A percentile compares a stretch with the other conserved stretches of the same genome.
phyloP scores from a whole-genome alignment of 2,888 invertebrate species.

The Suillia variegata region DNA sequence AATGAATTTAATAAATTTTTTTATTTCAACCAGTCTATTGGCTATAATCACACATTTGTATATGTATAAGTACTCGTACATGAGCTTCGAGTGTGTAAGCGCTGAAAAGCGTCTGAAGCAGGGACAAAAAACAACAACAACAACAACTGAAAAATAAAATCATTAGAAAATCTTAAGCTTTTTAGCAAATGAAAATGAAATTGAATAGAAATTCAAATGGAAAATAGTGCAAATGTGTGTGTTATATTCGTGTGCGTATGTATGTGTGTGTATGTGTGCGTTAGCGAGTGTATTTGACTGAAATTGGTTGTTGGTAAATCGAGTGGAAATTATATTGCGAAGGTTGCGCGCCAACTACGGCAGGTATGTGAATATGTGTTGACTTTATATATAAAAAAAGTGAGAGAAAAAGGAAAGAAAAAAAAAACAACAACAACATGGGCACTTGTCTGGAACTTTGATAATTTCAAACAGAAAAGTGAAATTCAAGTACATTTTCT shows the following conservation, averaged over 20 bases:
- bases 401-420: too few species aligned
- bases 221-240: not conserved
- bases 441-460: too few species aligned
- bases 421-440: too few species aligned
- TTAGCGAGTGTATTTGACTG: not conserved
- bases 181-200: slow-evolving; percentile 4
- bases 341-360: too few species aligned
- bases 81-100: too few species aligned
- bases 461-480: too few species aligned
- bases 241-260: not conserved
- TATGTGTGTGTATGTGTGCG: not conserved
- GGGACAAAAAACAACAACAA: not conserved
- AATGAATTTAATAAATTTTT: too few species aligned
- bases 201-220: slow-evolving; percentile 3
- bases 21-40: too few species aligned
- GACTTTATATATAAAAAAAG: too few species aligned
- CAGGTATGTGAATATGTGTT: not conserved
- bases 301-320: slow-evolving; percentile 4
- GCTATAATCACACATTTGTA: too few species aligned
- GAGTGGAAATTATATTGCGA: slow-evolving; percentile 5
- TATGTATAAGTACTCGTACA: too few species aligned
- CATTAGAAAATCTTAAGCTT: slow-evolving; percentile 2
- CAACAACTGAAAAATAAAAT: not conserved
- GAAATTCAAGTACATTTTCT: too few species aligned
- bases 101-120: not conserved